Evolutionary conservation across 2,888 invertebrate genomes (phyloP), one percentile per base, ranked within the genome.

Genomic region (Pogonocherus hispidulus): DNA sequence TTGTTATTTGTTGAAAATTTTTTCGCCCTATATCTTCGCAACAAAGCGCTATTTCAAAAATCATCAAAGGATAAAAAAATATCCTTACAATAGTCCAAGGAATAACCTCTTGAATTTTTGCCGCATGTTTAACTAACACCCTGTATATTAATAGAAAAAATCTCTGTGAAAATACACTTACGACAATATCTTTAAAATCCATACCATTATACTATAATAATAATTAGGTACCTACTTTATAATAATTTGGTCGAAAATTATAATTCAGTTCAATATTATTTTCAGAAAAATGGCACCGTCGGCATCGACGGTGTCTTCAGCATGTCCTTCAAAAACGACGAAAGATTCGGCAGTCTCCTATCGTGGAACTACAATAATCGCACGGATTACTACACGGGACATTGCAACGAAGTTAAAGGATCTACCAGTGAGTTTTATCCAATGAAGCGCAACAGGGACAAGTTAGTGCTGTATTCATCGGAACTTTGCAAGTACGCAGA

Each of bases 351-450:
- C 0, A 87, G 89, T 73, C 87, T 95, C 22, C 82, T 90, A 46
- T 86, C 87, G 6, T 96, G 94, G 94, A 93, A 96, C 82, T 86
- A 90, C 75, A 84, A 86, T 51, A 90, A 90, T 47, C 86, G 87
- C 2, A 89, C 91, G 0, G 82, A 87, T 77, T 82, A 87, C 79
- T 88, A 91, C 82, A 73, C 84, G 0, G 88, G 87, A 4, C 84
- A 87, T 22, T 92, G 92, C 81, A 90, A 90, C 60, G 82, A 83
- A 78, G 87, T 95, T 1, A 87, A 87, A 65, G 95, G 95, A 22
- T 93, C 94, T 19, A 91, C 92, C 0, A 94, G 95, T 0, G 95
- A 95, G 86, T 92, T 94, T 82, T 91, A 93, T 83, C 91, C 93
- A 0, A 92, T 94, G 0, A 88, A 91, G 79, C 85, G 91, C 0